phyloP scores from a whole-genome alignment of 2,888 invertebrate species.

The Ethmia dodecea region DNA sequence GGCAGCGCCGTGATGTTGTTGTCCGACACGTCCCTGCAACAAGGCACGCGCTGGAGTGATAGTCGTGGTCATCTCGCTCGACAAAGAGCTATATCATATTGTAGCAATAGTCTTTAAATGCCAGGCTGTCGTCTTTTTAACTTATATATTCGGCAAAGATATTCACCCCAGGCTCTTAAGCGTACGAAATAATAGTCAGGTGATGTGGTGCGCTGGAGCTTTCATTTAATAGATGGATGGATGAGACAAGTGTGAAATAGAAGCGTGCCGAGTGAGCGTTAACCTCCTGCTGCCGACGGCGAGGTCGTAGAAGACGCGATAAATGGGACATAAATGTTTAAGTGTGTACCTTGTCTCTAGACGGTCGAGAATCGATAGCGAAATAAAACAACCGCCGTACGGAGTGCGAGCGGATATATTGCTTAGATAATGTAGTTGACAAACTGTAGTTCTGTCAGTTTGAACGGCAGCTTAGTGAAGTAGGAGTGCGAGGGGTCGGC shows the following conservation, averaged over 20 bases:
- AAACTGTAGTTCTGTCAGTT: not conserved
- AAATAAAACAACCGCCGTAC: not conserved
- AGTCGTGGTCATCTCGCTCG: not conserved
- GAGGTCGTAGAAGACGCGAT: not conserved
- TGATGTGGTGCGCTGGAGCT: too few relatives aligned
- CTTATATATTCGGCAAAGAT: not conserved
- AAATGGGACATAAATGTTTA: not conserved
- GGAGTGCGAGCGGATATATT: not conserved
- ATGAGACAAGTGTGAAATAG: too few relatives aligned
- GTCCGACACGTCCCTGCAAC: constrained; percentile 87
- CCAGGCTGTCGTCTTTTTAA: not conserved
- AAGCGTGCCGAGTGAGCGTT: too few relatives aligned
- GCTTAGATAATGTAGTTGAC: not conserved
- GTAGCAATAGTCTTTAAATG: not conserved
- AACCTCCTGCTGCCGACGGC: too few relatives aligned
- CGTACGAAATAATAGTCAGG: too few relatives aligned
- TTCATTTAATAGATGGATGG: too few relatives aligned
- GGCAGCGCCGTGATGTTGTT: constrained; percentile 88
- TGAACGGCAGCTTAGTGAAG: not conserved
- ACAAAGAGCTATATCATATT: not conserved
- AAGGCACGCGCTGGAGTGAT: constrained; percentile 5
- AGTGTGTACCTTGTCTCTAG: not conserved
- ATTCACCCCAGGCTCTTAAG: too few relatives aligned
- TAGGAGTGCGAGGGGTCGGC: not conserved
- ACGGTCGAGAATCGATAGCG: not conserved